phyloP scores from a whole-genome alignment of 2,888 invertebrate genomes.

The Heliconius sara region DNA sequence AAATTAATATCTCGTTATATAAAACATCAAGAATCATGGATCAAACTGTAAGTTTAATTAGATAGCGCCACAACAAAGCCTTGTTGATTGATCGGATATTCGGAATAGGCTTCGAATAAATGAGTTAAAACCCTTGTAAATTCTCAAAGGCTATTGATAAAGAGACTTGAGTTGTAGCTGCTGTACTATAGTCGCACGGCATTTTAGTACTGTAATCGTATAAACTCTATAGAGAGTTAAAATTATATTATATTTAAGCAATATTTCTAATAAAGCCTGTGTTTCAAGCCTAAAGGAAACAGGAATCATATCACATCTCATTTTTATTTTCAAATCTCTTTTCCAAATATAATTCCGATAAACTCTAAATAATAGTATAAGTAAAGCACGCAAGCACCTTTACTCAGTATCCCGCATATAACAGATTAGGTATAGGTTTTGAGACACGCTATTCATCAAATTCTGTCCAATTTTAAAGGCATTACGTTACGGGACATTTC shows the following conservation, averaged over 20 bases:
- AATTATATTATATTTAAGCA: not conserved
- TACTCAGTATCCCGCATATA: too few species aligned
- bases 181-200: not conserved
- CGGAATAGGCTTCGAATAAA: conserved; percentile 14
- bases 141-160: not conserved
- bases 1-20: conserved; percentile 9
- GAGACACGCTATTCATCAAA: too few species aligned
- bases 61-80: conserved; percentile 18
- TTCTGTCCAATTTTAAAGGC: too few species aligned
- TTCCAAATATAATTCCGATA: too few species aligned
- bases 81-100: conserved; percentile 2
- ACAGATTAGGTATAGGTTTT: too few species aligned
- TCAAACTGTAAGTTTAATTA: conserved; percentile 28
- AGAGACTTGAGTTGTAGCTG: not conserved
- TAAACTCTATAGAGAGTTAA: not conserved
- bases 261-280: too few species aligned
- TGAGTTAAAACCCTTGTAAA: conserved; percentile 11
- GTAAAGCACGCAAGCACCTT: too few species aligned
- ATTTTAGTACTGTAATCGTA: not conserved
- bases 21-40: conserved; percentile 9
- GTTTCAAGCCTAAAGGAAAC: too few species aligned
- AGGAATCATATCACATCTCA: too few species aligned
- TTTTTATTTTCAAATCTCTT: too few species aligned
- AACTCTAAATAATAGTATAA: too few species aligned
- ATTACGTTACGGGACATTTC: too few species aligned